Conservation (phyloP, 2,113 vertebrate species). For the Cyprinodon brontotheroides region DNA sequence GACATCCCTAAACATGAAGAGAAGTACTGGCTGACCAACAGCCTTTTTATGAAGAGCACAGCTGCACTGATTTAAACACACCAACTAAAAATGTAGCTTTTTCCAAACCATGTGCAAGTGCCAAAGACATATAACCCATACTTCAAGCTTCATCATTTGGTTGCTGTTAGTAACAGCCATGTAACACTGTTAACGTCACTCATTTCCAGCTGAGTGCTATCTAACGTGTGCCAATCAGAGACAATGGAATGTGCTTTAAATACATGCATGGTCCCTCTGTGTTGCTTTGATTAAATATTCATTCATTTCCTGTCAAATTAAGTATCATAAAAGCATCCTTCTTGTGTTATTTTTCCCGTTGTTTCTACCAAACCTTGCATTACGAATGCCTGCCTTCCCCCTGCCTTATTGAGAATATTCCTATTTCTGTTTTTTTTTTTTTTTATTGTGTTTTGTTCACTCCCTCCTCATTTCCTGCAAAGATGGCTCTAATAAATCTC, state of each 20-base stretch:
- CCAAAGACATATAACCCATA: conserved; percentile 58
- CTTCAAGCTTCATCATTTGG: conserved; percentile 20
- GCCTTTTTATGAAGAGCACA: conserved; percentile 9
- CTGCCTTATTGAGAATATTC: neutral
- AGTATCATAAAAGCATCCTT: conserved; percentile 62
- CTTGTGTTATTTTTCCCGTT: conserved; percentile 58
- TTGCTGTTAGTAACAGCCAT: conserved; percentile 51
- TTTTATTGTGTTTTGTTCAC: conserved; percentile 41
- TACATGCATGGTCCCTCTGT: conserved; percentile 64
- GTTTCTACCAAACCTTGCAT: conserved; percentile 59
- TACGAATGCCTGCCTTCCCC: conserved; percentile 58
- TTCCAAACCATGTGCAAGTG: conserved; percentile 48
- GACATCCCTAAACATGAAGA: neutral
- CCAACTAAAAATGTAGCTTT: neutral
- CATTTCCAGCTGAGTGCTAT: conserved; percentile 54
- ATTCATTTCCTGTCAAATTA: conserved; percentile 55
- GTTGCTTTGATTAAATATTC: conserved; percentile 60
- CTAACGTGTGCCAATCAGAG: conserved; percentile 60
- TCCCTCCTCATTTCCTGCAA: conserved; percentile 84
- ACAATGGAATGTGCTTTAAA: conserved; percentile 67
- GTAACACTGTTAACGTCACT: conserved; percentile 53
- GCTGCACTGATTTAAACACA: conserved; percentile 15
- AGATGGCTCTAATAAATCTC: conserved; percentile 67
- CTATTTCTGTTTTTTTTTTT: conserved; percentile 39
- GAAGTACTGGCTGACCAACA: neutral